Evolutionary conservation across 2,888 invertebrate genomes (phyloP), one percentile per base, ranked within the genome.

Genomic region (Norana najaformis): DNA sequence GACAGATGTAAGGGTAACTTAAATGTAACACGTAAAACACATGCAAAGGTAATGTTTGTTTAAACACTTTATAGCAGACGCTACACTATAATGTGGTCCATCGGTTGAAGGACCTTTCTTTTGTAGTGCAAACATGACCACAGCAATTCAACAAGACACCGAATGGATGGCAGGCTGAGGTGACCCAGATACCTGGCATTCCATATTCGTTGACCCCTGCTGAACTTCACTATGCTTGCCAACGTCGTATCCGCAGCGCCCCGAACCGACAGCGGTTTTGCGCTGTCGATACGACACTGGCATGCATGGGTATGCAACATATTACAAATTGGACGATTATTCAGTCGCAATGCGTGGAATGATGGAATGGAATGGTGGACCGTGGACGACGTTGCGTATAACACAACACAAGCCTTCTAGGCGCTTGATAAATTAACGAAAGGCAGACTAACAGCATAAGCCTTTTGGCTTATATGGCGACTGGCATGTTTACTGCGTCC

Each of bases 401-500:
- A n/a, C n/a, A 69, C n/a, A 69, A 69, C 69, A 69, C 69, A 1
- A n/a, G 69, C n/a, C 69, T 69, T 69, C n/a, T 69, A 69, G 30
- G n/a, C 69, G n/a, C 69, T n/a, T 69, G 69, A 69, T 69, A n/a
- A 69, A 69, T 69, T 69, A 69, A 69, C 69, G 53, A 23, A 53
- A 30, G 30, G 30, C 53, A 53, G 53, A 6, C 23, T 69, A n/a
- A 69, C n/a, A 30, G 69, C 13, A 69, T 69, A 69, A 69, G 69
- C 69, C 30, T 69, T 69, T n/a, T 69, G 69, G 30, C 69, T 69
- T n/a, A n/a, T 69, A n/a, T n/a, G 16, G 69, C 30, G 13, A 69
- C 30, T 69, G 69, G n/a, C 69, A n/a, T 69, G 69, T 69, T 69
- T 69, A 69, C 8, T 69, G 69, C 69, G 30, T n/a, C n/a, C n/a